A percentile compares a stretch with the other conserved stretches of the same genome.
Conservation (phyloP, 2,888 invertebrate genomes). For the Drosophila histrio region DNA sequence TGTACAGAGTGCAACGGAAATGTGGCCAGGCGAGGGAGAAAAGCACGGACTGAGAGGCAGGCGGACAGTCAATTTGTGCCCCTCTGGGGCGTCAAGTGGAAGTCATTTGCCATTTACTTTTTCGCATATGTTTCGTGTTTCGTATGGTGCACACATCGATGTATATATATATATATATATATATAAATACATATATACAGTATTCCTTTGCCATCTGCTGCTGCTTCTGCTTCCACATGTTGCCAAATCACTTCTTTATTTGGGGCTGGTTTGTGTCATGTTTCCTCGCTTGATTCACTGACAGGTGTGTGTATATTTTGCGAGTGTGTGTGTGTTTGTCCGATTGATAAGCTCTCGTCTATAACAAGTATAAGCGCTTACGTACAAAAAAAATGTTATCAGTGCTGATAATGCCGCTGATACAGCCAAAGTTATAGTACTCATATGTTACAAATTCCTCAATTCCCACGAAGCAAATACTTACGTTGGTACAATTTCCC, state of each 20-base stretch:
- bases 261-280: conserved; percentile 43
- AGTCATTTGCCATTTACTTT: conserved; percentile 54
- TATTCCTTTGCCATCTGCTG: conserved; percentile 33
- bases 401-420: conserved; percentile 36
- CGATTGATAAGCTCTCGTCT: conserved; percentile 52
- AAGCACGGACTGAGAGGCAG: background rate
- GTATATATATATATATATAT: background rate
- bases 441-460: conserved; percentile 1
- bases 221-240: conserved; percentile 25
- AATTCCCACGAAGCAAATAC: conserved; percentile 20
- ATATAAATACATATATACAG: conserved; percentile 19
- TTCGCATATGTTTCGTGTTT: conserved; percentile 46
- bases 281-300: conserved; percentile 51
- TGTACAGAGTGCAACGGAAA: conserved; percentile 54
- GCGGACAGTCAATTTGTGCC: conserved; percentile 25
- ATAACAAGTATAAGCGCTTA: conserved; percentile 18
- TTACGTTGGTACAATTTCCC: conserved; percentile 28
- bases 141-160: background rate
- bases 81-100: conserved; percentile 54
- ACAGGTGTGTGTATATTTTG: conserved; percentile 1
- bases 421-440: conserved; percentile 22
- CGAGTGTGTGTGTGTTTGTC: conserved; percentile 16
- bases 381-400: conserved; percentile 41
- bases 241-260: conserved; percentile 49
- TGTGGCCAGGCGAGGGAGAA: conserved; percentile 11